Percentiles rank a stretch among this genome's conserved stretches.
phyloP scores from a whole-genome alignment of 2,113 vertebrate genomes.

The Stictonetta naevosa region DNA sequence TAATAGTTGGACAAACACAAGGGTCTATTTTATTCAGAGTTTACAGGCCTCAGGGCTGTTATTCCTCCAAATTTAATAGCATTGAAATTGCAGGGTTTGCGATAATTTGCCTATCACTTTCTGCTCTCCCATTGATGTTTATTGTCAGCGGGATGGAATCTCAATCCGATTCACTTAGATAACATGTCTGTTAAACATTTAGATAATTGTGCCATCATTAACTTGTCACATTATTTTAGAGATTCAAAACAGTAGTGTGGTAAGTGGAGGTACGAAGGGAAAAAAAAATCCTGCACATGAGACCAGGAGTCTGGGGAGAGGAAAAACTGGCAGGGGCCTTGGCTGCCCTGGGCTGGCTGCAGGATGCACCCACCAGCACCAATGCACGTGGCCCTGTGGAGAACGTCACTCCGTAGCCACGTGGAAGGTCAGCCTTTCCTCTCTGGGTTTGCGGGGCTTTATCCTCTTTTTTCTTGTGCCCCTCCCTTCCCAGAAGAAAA shows the following conservation, averaged over 20 bases:
- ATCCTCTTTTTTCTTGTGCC: accelerated
- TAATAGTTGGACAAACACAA: conserved; percentile 89
- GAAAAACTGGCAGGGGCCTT: not conserved
- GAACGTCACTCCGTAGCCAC: accelerated
- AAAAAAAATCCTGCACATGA: not conserved
- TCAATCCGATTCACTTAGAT: conserved; percentile 92
- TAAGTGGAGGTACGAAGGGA: conserved; percentile 71
- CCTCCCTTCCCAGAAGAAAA: not conserved
- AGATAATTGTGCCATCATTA: conserved; percentile 99
- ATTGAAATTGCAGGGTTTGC: conserved; percentile 85
- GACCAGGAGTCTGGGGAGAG: not conserved
- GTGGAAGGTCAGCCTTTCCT: not conserved
- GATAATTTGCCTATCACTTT: conserved; percentile 83
- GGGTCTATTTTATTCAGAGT: conserved; percentile 86
- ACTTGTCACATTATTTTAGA: conserved; percentile 97
- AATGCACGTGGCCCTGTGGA: not conserved
- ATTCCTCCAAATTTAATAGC: conserved; percentile 87
- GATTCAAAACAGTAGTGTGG: conserved; percentile 82
- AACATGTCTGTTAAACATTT: conserved; percentile 97
- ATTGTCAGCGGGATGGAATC: conserved; percentile 91
- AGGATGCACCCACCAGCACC: accelerated
- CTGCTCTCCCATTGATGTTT: conserved; percentile 83
- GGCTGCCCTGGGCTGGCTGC: not conserved
- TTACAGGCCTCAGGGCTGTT: conserved; percentile 84
- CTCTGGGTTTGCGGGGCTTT: accelerated